phyloP scores from a whole-genome alignment of 2,113 vertebrate species.

The Paradoxurus hermaphroditus region DNA sequence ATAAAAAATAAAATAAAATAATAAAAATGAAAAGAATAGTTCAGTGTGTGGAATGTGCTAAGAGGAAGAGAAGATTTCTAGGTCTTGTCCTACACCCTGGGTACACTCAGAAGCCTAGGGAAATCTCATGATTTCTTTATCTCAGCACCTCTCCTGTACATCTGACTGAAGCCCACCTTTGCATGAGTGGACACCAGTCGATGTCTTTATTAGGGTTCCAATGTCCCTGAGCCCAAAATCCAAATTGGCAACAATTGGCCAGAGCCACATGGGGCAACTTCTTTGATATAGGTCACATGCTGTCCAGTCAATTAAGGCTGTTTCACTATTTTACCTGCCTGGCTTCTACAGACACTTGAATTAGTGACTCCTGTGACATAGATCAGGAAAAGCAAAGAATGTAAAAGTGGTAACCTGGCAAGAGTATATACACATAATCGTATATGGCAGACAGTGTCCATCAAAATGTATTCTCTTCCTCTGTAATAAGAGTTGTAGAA shows the following conservation, averaged over 20 bases:
- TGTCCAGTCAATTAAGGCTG: neutral
- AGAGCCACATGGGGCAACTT: neutral
- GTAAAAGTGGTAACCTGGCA: neutral
- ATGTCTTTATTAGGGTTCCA: neutral
- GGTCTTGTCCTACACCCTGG: neutral
- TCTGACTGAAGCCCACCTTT: neutral
- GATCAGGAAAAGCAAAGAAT: neutral
- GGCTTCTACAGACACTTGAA: neutral
- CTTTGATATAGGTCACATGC: neutral
- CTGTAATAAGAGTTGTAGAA: neutral
- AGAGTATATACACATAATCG: neutral
- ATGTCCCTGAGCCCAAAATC: neutral
- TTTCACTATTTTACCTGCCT: neutral
- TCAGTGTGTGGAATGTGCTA: neutral
- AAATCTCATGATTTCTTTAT: neutral
- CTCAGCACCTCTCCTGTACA: neutral
- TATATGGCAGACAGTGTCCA: neutral
- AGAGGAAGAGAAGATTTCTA: neutral
- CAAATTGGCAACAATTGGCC: neutral
- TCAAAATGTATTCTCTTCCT: neutral
- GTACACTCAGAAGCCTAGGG: neutral
- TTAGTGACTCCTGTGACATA: neutral
- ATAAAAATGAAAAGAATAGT: neutral
- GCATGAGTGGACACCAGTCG: neutral
- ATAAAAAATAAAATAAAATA: neutral